Evolutionary conservation across 2,113 vertebrate species (phyloP), one percentile per base, ranked within the genome.

Genomic region (Nothobranchius kuhntae): DNA sequence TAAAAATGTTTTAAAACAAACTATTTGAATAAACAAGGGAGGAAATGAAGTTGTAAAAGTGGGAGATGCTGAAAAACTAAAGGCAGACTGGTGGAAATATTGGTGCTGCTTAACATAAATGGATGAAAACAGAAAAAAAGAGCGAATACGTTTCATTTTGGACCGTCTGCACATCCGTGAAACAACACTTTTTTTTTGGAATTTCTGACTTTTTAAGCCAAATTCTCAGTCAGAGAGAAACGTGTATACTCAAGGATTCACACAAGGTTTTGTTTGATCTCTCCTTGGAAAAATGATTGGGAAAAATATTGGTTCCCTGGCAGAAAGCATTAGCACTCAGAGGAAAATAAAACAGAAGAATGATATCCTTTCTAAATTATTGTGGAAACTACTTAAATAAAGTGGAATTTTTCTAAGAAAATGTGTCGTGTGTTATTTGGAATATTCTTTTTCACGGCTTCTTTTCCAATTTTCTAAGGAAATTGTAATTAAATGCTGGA

Each of bases 1-100:
- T 95, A 93, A 94, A 86, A 75, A 80, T 78, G 59, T 83, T 92
- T 90, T 78, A 83, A 54, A 86, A 91, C 92, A 93, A 95, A 95
- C 92, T 93, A 70, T 84, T 91, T 84, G 84, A 90, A 93, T 92
- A 82, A 92, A 87, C 77, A 76, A 82, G 89, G 93, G 91, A 92
- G 87, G 92, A 95, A 93, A 94, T 93, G 63, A 90, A 94, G 88
- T 90, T 93, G 87, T 93, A 83, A 86, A 87, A 51, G 66, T 51
- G 52, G 58, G 65, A 46, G 17, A 62, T 26, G 47, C 9, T 4
- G 45, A 67, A 40, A 57, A 61, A 62, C 12, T n/a, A 65, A 30
- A 75, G 66, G 71, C 30, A 71, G 44, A 68, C 0, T 3, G 48
- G n/a, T 52, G 6, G 38, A 9, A 53, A 48, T 26, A 15, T 24